Evolutionary conservation across 1,140 invertebrate species (phyloP).

Genomic region (Mycetomoellerius zeteki): DNA sequence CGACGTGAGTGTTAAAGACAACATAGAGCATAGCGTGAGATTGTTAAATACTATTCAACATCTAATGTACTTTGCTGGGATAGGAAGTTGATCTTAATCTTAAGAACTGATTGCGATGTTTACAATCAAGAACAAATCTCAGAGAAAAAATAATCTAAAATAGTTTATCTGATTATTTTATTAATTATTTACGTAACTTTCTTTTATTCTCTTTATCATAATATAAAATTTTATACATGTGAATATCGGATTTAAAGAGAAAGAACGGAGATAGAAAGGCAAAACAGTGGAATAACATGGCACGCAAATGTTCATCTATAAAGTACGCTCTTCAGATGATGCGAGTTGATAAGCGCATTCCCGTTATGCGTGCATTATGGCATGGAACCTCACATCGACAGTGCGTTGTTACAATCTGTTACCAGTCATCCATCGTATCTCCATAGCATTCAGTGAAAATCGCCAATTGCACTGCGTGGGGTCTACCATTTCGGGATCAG

Average conservation of each 20-base stretch:
- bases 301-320: conserved; percentile 41
- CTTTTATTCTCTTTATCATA: neutral
- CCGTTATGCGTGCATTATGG: conserved; percentile 59
- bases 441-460: conserved; percentile 68
- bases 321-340: conserved; percentile 45
- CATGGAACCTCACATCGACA: conserved; percentile 27
- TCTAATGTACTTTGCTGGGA: conserved; percentile 50
- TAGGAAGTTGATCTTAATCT: conserved; percentile 56
- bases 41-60: conserved; percentile 31
- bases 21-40: conserved; percentile 68
- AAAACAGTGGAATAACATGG: neutral
- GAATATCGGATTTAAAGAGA: conserved; percentile 21
- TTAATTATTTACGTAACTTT: neutral
- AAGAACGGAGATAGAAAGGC: neutral
- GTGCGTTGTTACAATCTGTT: conserved; percentile 68
- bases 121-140: neutral
- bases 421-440: conserved; percentile 69
- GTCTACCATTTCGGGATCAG: conserved; percentile 43
- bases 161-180: neutral
- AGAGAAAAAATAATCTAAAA: neutral
- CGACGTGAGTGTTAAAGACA: conserved; percentile 72
- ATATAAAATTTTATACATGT: neutral
- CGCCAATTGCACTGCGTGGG: conserved; percentile 30
- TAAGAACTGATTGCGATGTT: neutral
- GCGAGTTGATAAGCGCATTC: conserved; percentile 59